Percentiles rank a stretch among this genome's conserved stretches.
phyloP scores from a whole-genome alignment of 2,888 invertebrate species.

The Trilocha varians region DNA sequence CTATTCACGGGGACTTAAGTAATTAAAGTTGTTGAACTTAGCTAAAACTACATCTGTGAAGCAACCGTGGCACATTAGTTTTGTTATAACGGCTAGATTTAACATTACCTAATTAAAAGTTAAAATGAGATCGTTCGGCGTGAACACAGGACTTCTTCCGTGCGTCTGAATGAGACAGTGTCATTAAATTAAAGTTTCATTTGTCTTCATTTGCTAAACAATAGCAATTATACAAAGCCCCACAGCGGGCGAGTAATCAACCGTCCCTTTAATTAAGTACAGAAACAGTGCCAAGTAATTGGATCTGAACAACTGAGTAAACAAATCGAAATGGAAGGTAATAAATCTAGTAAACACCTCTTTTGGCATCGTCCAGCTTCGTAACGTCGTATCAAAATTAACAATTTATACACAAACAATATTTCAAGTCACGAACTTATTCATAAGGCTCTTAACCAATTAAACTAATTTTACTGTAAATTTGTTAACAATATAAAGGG shows the following conservation, averaged over 20 bases:
- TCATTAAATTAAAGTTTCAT: conserved; percentile 74
- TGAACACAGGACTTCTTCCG: conserved; percentile 46
- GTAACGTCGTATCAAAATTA: conserved; percentile 34
- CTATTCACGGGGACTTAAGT: not conserved
- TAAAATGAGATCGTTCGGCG: conserved; percentile 40
- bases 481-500: no score
- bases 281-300: conserved; percentile 74
- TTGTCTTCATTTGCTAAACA: conserved; percentile 74
- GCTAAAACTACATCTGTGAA: conserved; percentile 1
- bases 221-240: conserved; percentile 74
- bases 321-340: conserved; percentile 72
- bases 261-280: conserved; percentile 74
- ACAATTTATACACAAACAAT: conserved; percentile 16
- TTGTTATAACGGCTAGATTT: conserved; percentile 8
- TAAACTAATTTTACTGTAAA: no score
- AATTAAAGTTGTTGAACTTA: conserved; percentile 21
- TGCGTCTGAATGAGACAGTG: conserved; percentile 65
- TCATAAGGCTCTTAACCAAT: not conserved
- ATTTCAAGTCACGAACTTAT: conserved; percentile 6
- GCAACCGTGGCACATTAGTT: conserved; percentile 9
- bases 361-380: conserved; percentile 49
- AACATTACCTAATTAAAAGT: conserved; percentile 43
- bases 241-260: conserved; percentile 73
- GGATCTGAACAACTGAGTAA: conserved; percentile 73
- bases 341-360: conserved; percentile 71